Evolutionary conservation across 2,888 invertebrate species (phyloP).

Genomic region (Cosmia pyralina): DNA sequence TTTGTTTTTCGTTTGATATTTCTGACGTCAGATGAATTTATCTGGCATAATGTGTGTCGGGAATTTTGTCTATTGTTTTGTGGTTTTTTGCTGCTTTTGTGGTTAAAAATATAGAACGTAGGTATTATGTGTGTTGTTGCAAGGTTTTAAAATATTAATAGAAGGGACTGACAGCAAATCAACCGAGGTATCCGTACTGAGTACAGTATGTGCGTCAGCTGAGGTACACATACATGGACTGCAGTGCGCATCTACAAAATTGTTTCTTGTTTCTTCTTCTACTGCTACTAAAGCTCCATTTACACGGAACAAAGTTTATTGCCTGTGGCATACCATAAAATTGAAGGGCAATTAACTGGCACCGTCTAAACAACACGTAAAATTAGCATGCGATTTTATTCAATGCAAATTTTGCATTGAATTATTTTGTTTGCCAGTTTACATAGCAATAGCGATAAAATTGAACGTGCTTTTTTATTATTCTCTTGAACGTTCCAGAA

Average conservation of each 20-base stretch:
- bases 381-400: no score
- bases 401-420: no score
- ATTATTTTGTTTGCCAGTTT: no score
- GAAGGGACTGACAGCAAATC: no score
- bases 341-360: no score
- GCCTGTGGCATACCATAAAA: no score
- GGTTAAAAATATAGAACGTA: background rate
- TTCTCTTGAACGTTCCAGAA: no score
- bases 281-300: no score
- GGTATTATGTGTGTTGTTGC: background rate
- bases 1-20: conserved; percentile 42
- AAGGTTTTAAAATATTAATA: background rate
- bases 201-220: background rate
- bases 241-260: background rate
- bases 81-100: background rate
- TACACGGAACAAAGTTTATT: no score
- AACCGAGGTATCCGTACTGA: background rate
- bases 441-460: no score
- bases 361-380: no score
- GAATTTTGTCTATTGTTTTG: background rate
- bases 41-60: background rate
- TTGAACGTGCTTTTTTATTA: no score
- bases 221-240: background rate
- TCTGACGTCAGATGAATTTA: conserved; percentile 22
- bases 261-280: background rate